Base-by-base conservation (phyloP, 1,140 invertebrate genomes). In the Meteorus sp. region DNA sequence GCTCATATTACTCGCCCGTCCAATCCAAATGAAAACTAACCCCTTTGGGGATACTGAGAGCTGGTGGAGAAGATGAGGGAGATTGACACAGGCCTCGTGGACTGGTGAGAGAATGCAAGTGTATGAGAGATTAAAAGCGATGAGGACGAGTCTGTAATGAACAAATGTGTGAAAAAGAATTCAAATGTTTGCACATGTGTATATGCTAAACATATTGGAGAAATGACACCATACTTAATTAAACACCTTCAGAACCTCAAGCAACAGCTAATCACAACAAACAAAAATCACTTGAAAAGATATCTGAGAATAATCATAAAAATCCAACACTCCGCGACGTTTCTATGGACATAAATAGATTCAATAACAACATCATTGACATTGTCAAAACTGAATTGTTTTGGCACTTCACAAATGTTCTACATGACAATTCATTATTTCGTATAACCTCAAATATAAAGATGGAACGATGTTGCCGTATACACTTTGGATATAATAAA, bases 11-110 rank as follows among this genome's bases (percentile, higher is more conserved):
- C 73, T 71, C 68, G 67, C 64, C 72, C 35, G 29, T 7, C n/a
- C 68, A 74, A 73, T 70, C 68, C 69, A 72, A 69, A 69, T 72
- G 72, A 73, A 75, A 75, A 76, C 69, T 73, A 76, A 75, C 73
- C 74, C 73, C 71, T 70, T n/a, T 66, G 65, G 68, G 69, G 68
- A 35, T 56, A 29, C 20, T 13, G 15, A 39, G 8, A 39, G 8
- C 4, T 29, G 4, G 9, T 27, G 27, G 44, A 25, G 54, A 17
- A 52, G n/a, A n/a, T n/a, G n/a, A 52, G 11, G 50, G n/a, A 31
- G 61, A 69, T 57, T 65, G 61, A 58, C 33, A 50, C 20, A 55
- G 52, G n/a, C n/a, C n/a, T n/a, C n/a, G n/a, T n/a, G n/a, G n/a
- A n/a, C n/a, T n/a, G n/a, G n/a, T n/a, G n/a, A n/a, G n/a, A n/a